Conservation (phyloP, 2,888 invertebrate genomes). For the Kuschelorhynchus macadamiae region DNA sequence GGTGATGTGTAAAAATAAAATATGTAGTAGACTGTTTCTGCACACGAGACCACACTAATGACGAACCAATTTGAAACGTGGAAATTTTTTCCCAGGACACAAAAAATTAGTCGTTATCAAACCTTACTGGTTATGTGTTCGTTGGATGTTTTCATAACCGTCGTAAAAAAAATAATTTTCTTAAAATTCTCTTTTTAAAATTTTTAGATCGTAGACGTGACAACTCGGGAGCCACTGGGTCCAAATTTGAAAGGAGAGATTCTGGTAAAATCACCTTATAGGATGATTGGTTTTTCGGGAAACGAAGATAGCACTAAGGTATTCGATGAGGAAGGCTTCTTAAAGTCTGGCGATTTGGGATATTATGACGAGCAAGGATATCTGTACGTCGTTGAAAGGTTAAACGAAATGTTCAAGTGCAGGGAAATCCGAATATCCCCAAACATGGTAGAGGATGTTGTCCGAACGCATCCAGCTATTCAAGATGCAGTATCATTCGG, state of each 20-base stretch:
- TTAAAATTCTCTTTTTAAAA: too few relatives aligned
- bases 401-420: constrained; percentile 70
- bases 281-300: constrained; percentile 68
- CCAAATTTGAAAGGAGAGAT: constrained; percentile 70
- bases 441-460: constrained; percentile 55
- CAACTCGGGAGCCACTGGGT: constrained; percentile 54
- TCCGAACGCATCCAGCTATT: constrained; percentile 59
- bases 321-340: constrained; percentile 68
- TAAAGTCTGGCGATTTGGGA: constrained; percentile 70
- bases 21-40: too few relatives aligned
- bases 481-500: constrained; percentile 57
- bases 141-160: too few relatives aligned
- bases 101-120: too few relatives aligned
- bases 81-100: too few relatives aligned
- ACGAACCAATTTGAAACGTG: too few relatives aligned
- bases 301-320: constrained; percentile 64
- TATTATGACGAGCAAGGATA: constrained; percentile 69
- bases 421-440: constrained; percentile 67
- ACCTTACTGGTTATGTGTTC: too few relatives aligned
- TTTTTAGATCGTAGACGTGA: constrained; percentile 55
- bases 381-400: constrained; percentile 69
- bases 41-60: too few relatives aligned
- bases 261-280: constrained; percentile 66
- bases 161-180: too few relatives aligned
- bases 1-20: too few relatives aligned